A percentile compares a stretch with the other conserved stretches of the same genome.
Conservation (phyloP, 1,140 invertebrate species). For the Bombus superbus region DNA sequence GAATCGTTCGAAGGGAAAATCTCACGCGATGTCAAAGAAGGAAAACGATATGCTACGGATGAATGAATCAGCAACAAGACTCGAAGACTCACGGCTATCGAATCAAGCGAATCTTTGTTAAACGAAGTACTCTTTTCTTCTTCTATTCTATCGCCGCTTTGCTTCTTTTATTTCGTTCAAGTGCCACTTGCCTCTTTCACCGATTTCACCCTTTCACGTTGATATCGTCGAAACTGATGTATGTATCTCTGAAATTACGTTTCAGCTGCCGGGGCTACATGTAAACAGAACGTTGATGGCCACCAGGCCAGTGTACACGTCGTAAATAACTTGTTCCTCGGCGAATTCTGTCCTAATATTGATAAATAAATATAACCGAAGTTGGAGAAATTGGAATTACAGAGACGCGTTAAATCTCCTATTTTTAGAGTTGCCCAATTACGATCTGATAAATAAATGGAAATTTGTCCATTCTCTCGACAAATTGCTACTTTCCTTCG, state of each 20-base stretch:
- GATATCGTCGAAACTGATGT: not conserved
- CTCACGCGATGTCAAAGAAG: constrained; percentile 16
- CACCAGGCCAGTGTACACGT: not conserved
- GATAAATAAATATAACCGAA: not conserved
- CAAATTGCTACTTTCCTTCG: too few relatives aligned
- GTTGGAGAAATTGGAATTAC: not conserved
- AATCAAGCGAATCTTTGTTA: constrained; percentile 38
- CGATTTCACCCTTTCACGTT: not conserved
- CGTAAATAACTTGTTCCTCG: not conserved
- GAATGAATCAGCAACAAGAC: constrained; percentile 49
- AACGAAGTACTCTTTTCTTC: constrained; percentile 5
- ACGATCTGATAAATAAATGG: too few relatives aligned
- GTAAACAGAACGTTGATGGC: not conserved
- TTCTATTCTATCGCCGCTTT: not conserved
- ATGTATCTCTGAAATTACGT: constrained; percentile 17
- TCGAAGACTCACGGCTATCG: constrained; percentile 30
- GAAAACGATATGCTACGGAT: constrained; percentile 29
- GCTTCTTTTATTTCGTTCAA: constrained; percentile 26
- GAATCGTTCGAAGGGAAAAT: not conserved
- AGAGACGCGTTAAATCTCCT: too few relatives aligned
- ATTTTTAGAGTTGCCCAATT: too few relatives aligned
- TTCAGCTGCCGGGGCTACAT: too few relatives aligned
- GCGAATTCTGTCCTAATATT: not conserved
- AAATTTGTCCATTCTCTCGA: too few relatives aligned
- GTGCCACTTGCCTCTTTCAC: constrained; percentile 20